phyloP scores from a whole-genome alignment of 2,888 invertebrate species.

The Neoaliturus tenellus region DNA sequence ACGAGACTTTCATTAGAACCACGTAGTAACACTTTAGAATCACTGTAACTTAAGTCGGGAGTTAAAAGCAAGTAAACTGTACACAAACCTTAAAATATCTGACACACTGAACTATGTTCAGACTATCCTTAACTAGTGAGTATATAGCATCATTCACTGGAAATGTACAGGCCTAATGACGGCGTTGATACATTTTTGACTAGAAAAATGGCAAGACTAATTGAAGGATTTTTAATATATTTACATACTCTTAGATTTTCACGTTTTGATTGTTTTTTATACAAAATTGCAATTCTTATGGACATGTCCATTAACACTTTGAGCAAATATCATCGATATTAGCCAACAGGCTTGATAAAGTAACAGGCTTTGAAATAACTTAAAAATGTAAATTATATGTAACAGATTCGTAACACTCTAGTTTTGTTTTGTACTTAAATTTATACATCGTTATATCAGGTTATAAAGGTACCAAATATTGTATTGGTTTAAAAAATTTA shows the following conservation, averaged over 20 bases:
- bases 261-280: not conserved
- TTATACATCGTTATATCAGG: too few relatives aligned
- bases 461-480: too few relatives aligned
- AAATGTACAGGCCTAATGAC: not conserved
- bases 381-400: too few relatives aligned
- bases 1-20: too few relatives aligned
- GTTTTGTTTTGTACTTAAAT: too few relatives aligned
- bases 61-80: not conserved
- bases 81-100: not conserved
- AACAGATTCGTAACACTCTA: too few relatives aligned
- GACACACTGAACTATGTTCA: not conserved
- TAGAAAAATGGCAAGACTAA: conserved; percentile 51
- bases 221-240: conserved; percentile 16
- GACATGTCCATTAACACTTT: not conserved
- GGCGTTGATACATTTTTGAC: conserved; percentile 43
- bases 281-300: not conserved
- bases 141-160: conserved; percentile 44
- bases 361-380: too few relatives aligned
- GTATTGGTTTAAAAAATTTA: too few relatives aligned
- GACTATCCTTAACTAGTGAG: not conserved
- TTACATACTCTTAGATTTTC: conserved; percentile 34
- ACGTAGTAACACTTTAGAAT: too few relatives aligned
- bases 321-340: not conserved
- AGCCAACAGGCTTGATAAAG: too few relatives aligned
- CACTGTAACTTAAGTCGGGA: not conserved